Conservation (phyloP, 2,888 invertebrate species). For the Crocallis elinguaria region DNA sequence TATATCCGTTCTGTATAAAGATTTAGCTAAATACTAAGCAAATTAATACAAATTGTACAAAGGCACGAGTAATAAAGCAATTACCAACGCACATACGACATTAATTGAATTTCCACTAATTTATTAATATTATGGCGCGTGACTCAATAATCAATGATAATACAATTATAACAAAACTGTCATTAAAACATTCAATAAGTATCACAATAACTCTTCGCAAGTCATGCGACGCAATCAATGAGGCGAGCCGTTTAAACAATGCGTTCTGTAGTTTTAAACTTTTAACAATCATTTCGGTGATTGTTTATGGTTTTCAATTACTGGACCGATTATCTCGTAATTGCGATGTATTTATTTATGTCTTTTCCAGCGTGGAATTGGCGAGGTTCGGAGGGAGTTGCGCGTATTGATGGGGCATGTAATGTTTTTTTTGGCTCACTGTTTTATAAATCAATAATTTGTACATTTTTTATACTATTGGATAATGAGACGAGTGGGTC, state of each 20-base stretch:
- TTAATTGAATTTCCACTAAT: not conserved
- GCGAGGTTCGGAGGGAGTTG: not conserved
- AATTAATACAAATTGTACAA: not conserved
- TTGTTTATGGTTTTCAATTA: slow-evolving; percentile 16
- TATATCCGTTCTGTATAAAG: too few relatives aligned
- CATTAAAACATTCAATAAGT: slow-evolving; percentile 4
- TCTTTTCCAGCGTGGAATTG: not conserved
- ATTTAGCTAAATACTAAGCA: not conserved
- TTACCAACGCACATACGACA: not conserved
- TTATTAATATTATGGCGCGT: not conserved
- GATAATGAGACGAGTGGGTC: too few relatives aligned
- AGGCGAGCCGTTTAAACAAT: not conserved
- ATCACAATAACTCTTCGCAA: not conserved
- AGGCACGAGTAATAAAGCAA: not conserved
- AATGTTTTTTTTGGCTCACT: too few relatives aligned
- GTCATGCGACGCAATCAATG: not conserved
- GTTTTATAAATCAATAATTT: too few relatives aligned
- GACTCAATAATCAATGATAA: not conserved
- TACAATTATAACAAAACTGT: not conserved
- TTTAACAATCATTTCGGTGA: slow-evolving; percentile 6
- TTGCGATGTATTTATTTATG: slow-evolving; percentile 2
- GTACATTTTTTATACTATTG: too few relatives aligned
- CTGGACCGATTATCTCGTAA: not conserved
- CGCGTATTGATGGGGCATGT: too few relatives aligned
- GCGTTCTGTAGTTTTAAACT: not conserved